Evolutionary conservation across 2,888 invertebrate genomes (phyloP).

Genomic region (Rhagonycha fulva): DNA sequence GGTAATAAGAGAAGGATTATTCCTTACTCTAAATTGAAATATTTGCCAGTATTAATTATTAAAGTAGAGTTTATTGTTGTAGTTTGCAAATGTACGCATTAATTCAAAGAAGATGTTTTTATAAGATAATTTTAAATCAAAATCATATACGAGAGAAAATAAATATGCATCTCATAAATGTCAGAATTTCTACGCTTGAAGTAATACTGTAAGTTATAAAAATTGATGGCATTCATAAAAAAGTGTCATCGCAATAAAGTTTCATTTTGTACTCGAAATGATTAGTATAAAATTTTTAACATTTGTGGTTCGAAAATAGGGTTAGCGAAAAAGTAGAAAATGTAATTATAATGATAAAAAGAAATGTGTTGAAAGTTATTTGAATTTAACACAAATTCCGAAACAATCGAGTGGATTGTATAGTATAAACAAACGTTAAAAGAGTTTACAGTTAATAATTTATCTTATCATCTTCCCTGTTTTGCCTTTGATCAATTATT

Average conservation of each 20-base stretch:
- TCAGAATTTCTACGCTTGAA: constrained; percentile 18
- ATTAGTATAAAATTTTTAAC: constrained; percentile 24
- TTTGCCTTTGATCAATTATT: constrained; percentile 51
- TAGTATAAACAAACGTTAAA: constrained; percentile 47
- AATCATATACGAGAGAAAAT: constrained; percentile 18
- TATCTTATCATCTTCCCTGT: constrained; percentile 42
- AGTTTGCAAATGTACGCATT: no score
- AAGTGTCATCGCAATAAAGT: constrained; percentile 34
- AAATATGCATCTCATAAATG: constrained; percentile 25
- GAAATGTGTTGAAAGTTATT: neutral
- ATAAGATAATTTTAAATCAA: neutral
- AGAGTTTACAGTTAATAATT: constrained; percentile 51
- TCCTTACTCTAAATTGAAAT: neutral
- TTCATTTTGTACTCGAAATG: constrained; percentile 32
- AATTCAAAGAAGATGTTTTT: neutral
- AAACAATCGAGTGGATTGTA: constrained; percentile 40
- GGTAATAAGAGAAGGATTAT: neutral
- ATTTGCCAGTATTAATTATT: neutral
- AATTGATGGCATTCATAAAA: constrained; percentile 23
- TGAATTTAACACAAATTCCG: constrained; percentile 26
- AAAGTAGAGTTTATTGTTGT: neutral
- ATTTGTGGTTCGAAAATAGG: neutral
- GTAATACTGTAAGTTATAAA: constrained; percentile 33
- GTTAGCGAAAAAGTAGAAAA: neutral
- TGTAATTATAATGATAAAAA: neutral